Evolutionary conservation across 2,888 invertebrate species (phyloP).

Genomic region (Orthosia gracilis): DNA sequence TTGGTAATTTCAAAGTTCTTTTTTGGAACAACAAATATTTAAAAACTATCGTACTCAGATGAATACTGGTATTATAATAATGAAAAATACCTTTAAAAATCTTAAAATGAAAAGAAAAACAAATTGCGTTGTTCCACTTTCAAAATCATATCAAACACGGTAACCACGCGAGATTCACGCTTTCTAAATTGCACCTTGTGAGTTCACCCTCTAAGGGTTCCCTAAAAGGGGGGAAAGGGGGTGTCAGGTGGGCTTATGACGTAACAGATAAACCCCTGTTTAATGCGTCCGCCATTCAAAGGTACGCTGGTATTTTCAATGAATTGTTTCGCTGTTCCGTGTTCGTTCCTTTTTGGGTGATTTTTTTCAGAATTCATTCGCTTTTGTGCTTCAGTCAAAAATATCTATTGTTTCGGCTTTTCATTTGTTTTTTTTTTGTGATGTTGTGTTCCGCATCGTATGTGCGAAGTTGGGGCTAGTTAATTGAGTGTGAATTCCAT

Average conservation of each 20-base stretch:
- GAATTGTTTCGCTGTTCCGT: slow-evolving; percentile 50
- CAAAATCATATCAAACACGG: too few relatives aligned
- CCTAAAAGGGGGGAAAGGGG: slow-evolving; percentile 35
- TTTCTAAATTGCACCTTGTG: slow-evolving; percentile 16
- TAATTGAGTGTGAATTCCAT: slow-evolving; percentile 33
- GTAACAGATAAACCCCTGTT: slow-evolving; percentile 69
- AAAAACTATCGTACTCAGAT: too few relatives aligned
- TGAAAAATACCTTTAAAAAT: too few relatives aligned
- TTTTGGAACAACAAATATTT: too few relatives aligned
- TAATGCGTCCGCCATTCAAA: slow-evolving; percentile 65
- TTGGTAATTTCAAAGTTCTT: too few relatives aligned
- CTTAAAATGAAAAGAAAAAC: too few relatives aligned
- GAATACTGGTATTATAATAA: too few relatives aligned
- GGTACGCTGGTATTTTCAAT: slow-evolving; percentile 50
- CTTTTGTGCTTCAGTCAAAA: slow-evolving; percentile 50
- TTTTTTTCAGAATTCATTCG: slow-evolving; percentile 18
- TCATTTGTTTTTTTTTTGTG: slow-evolving; percentile 19
- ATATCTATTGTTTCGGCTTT: slow-evolving; percentile 43
- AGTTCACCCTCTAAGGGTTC: slow-evolving; percentile 16
- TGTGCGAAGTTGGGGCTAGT: slow-evolving; percentile 30
- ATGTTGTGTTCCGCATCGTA: slow-evolving; percentile 9
- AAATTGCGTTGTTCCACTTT: too few relatives aligned
- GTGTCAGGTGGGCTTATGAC: slow-evolving; percentile 72
- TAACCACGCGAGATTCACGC: too few relatives aligned
- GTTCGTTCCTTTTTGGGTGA: slow-evolving; percentile 11